phyloP scores from a whole-genome alignment of 1,140 invertebrate genomes.

The Battus philenor region DNA sequence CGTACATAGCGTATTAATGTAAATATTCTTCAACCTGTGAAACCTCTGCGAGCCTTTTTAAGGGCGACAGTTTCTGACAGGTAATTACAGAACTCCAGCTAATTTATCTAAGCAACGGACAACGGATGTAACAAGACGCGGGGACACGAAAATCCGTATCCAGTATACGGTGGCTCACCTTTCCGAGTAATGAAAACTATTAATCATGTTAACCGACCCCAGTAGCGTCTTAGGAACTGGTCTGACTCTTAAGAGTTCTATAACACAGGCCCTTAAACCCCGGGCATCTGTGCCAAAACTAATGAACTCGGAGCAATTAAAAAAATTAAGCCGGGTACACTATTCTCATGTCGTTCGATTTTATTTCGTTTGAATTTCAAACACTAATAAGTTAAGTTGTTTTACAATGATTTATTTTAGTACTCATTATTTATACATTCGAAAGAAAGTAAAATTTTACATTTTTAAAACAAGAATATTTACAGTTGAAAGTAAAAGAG shows the following conservation, averaged over 20 bases:
- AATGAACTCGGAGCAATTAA: conserved; percentile 42
- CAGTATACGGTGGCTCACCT: conserved; percentile 28
- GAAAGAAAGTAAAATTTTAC: too few relatives aligned
- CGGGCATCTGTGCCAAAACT: conserved; percentile 66
- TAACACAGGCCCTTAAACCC: conserved; percentile 30
- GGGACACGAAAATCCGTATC: conserved; percentile 45
- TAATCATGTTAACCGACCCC: conserved; percentile 48
- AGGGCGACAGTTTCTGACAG: not conserved
- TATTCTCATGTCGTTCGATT: conserved; percentile 27
- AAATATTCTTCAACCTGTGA: too few relatives aligned
- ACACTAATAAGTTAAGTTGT: too few relatives aligned
- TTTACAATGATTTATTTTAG: too few relatives aligned
- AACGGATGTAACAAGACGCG: conserved; percentile 19
- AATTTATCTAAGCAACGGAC: conserved; percentile 16
- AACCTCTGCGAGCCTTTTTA: not conserved
- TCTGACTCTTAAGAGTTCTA: conserved; percentile 38
- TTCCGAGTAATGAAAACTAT: conserved; percentile 54
- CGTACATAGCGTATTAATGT: too few relatives aligned
- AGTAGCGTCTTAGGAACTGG: conserved; percentile 29
- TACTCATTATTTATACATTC: too few relatives aligned
- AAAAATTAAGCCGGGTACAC: conserved; percentile 23
- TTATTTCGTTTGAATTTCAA: too few relatives aligned
- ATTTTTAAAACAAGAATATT: too few relatives aligned
- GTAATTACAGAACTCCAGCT: conserved; percentile 5
- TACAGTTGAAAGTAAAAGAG: too few relatives aligned